These are phyloP conservation scores for Telenomus remus DNA, from an alignment of 1,140 invertebrate species.

Conservation along the genomic window DNA sequence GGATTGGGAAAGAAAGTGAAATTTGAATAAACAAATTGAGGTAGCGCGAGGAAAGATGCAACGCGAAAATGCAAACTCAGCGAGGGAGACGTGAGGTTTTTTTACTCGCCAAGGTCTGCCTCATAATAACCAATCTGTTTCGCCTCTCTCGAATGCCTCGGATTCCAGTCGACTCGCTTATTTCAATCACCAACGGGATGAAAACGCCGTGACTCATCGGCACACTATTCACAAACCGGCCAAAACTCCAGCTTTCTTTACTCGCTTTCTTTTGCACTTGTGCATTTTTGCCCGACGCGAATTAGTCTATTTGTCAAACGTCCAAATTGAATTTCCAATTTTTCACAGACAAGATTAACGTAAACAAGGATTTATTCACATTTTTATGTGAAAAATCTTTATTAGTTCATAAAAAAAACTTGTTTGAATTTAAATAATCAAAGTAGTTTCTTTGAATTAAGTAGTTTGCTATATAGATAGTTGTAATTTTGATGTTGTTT, in stretches of 20 bases:
- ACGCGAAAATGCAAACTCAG: slow-evolving; percentile 23
- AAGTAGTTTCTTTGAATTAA: no score
- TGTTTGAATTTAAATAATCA: no score
- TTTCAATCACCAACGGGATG: slow-evolving; percentile 54
- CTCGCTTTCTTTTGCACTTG: slow-evolving; percentile 15
- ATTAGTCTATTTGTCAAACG: not conserved
- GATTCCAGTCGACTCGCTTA: slow-evolving; percentile 49
- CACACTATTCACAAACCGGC: slow-evolving; percentile 27
- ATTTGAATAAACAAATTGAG: slow-evolving; percentile 16
- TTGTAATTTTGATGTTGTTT: no score
- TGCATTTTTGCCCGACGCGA: not conserved
- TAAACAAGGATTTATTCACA: no score
- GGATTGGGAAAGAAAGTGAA: no score
- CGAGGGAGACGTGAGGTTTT: not conserved
- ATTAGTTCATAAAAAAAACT: no score
- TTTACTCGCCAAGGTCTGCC: slow-evolving; percentile 28
- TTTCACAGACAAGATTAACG: no score
- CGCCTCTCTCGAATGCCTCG: slow-evolving; percentile 43
- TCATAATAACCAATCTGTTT: slow-evolving; percentile 45
- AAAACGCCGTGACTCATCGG: slow-evolving; percentile 53
- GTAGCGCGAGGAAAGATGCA: slow-evolving; percentile 10
- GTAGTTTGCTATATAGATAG: no score
- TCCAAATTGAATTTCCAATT: no score
- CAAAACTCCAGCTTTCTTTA: slow-evolving; percentile 25
- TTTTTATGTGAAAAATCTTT: no score